A percentile compares a stretch with the other conserved stretches of the same genome.
These are phyloP conservation scores for Ciconia boyciana DNA, from an alignment of 2,113 vertebrate genomes.

Conservation along the genomic window DNA sequence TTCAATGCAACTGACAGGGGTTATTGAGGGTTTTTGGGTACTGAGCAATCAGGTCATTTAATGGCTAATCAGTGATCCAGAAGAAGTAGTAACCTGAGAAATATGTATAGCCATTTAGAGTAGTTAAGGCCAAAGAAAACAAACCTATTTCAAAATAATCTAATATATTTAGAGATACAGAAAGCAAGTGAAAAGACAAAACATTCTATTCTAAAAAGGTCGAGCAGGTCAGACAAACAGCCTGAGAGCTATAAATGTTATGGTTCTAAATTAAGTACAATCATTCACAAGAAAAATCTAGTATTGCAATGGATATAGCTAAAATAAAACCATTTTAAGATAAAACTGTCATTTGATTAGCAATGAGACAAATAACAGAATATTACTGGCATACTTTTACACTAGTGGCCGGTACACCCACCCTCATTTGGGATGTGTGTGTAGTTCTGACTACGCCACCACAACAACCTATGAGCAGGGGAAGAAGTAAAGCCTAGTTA, in stretches of 20 bases:
- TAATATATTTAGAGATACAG: background rate
- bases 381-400: background rate
- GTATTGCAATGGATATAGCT: background rate
- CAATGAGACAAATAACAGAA: background rate
- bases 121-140: background rate
- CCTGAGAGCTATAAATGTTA: background rate
- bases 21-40: background rate
- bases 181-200: background rate
- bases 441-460: background rate
- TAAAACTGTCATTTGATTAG: background rate
- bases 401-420: background rate
- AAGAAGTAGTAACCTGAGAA: background rate
- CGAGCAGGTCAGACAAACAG: background rate
- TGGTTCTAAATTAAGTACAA: background rate
- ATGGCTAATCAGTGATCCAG: background rate
- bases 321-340: background rate
- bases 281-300: background rate
- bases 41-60: background rate
- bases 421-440: background rate
- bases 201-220: background rate
- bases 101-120: background rate
- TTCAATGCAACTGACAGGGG: background rate
- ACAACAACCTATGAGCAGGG: background rate
- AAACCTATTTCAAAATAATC: background rate
- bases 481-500: background rate